phyloP scores from a whole-genome alignment of 2,797 vertebrate genomes.

The Coendou prehensilis region DNA sequence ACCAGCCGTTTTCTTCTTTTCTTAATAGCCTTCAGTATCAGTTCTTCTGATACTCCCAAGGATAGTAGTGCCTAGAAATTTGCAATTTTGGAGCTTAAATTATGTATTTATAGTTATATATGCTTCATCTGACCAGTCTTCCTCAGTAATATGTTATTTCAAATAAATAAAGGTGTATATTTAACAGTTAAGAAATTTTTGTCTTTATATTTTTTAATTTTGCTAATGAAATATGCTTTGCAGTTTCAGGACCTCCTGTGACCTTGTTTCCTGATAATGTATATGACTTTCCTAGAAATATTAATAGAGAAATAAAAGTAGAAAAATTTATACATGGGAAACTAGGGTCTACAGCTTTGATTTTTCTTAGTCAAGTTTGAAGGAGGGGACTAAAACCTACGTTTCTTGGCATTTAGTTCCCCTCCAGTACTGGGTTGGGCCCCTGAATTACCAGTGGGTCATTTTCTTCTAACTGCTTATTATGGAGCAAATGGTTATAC shows the following conservation, averaged over 20 bases:
- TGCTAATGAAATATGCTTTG: neutral
- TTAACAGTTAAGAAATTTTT: neutral
- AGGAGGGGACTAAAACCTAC: neutral
- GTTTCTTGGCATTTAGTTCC: neutral
- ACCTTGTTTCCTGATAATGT: neutral
- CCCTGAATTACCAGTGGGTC: neutral
- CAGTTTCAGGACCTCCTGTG: constrained; percentile 18
- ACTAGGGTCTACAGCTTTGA: constrained; percentile 3
- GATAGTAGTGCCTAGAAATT: constrained; percentile 28
- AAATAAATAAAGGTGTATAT: neutral
- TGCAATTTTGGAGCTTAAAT: neutral
- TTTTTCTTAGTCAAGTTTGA: constrained; percentile 11
- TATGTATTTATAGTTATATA: neutral
- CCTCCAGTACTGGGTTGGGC: neutral
- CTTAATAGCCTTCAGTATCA: neutral
- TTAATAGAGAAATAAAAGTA: neutral
- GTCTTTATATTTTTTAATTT: neutral
- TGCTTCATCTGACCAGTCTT: neutral
- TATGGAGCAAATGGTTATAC: neutral
- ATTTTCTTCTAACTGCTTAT: neutral
- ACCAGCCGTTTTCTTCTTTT: neutral
- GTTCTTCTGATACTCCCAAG: constrained; percentile 5
- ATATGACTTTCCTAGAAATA: constrained; percentile 2
- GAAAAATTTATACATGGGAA: constrained; percentile 3
- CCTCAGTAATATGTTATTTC: neutral